These are phyloP conservation scores for Caenorhabditis imperialis DNA, from an alignment of 2,888 invertebrate species.

Conservation along the genomic window DNA sequence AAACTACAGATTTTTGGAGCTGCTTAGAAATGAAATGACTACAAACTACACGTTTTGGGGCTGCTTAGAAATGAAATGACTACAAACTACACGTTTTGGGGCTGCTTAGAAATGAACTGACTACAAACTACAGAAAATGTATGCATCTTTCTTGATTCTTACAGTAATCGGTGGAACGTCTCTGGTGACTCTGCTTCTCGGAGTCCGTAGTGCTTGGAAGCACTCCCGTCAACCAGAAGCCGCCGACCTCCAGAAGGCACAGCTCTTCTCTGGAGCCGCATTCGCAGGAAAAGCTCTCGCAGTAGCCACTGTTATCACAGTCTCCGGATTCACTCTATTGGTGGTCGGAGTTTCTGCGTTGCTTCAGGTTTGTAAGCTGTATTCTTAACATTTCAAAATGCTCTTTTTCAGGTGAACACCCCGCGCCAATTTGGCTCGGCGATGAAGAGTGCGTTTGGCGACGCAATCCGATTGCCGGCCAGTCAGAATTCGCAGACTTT, in stretches of 20 bases:
- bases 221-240: constrained; percentile 65
- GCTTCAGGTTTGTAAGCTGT: no score
- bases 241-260: constrained; percentile 60
- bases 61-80: no score
- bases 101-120: no score
- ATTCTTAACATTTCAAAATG: no score
- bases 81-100: no score
- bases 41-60: no score
- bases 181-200: constrained; percentile 55
- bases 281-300: constrained; percentile 73
- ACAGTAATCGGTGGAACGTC: constrained; percentile 65
- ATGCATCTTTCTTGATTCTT: constrained; percentile 19
- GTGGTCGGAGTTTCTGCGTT: constrained; percentile 71
- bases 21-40: no score
- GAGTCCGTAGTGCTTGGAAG: constrained; percentile 64
- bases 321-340: constrained; percentile 73
- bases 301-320: constrained; percentile 74
- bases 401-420: no score
- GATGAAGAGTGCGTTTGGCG: constrained; percentile 68
- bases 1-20: no score
- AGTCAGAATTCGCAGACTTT: constrained; percentile 64
- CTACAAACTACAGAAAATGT: no score
- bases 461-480: constrained; percentile 58
- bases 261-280: constrained; percentile 70
- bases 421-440: constrained; percentile 74